Percentiles rank a stretch among this genome's conserved stretches.
These are phyloP conservation scores for Trochalopteron elliotii DNA, from an alignment of 2,113 vertebrate genomes.

Conservation along the genomic window DNA sequence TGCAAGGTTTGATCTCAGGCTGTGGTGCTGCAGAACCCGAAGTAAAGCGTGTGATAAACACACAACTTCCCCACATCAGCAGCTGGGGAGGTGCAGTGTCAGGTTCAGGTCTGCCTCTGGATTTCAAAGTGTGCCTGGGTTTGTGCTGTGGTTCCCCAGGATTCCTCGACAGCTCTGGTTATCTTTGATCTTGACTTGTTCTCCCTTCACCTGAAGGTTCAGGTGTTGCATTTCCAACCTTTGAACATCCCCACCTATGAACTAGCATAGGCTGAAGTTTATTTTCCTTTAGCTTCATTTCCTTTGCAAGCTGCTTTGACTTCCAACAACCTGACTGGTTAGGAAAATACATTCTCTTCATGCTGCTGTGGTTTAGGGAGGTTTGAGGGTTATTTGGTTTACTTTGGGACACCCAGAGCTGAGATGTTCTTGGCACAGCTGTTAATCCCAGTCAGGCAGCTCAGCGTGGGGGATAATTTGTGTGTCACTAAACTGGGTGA, in stretches of 20 bases:
- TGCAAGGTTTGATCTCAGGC: not conserved
- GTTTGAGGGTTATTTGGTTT: conserved; percentile 11
- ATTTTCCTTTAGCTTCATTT: not conserved
- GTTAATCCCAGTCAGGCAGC: not conserved
- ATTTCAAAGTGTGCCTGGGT: not conserved
- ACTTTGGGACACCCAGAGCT: not conserved
- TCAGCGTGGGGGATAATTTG: not conserved
- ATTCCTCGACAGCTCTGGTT: not conserved
- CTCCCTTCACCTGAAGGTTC: not conserved
- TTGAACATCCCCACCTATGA: not conserved
- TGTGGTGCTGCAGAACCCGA: not conserved
- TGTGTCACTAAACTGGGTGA: not conserved
- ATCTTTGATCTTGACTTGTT: not conserved
- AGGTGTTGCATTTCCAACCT: not conserved
- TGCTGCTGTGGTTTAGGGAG: not conserved
- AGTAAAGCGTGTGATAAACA: not conserved
- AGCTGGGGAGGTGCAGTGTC: not conserved
- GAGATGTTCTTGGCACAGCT: not conserved
- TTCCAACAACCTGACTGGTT: not conserved
- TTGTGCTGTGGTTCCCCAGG: not conserved
- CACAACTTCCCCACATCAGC: not conserved
- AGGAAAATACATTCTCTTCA: not conserved
- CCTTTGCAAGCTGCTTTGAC: not conserved
- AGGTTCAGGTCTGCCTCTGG: not conserved
- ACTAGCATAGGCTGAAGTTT: not conserved